Conservation (phyloP, 1,140 invertebrate species). For the Gryllus bimaculatus region DNA sequence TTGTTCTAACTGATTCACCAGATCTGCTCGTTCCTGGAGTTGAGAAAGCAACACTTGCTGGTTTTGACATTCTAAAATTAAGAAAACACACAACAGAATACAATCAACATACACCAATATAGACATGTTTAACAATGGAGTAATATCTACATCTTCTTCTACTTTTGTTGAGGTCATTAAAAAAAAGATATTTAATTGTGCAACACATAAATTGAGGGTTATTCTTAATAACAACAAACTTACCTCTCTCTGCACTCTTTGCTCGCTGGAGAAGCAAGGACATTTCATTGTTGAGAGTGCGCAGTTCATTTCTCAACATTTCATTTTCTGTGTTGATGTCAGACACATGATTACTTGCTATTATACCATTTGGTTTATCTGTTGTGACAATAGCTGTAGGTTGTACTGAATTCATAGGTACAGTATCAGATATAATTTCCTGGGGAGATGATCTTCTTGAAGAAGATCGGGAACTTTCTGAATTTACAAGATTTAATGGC, state of each 20-base stretch:
- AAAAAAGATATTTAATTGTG: too few species aligned
- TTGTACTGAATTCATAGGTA: not conserved
- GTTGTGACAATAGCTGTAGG: not conserved
- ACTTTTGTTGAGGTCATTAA: too few species aligned
- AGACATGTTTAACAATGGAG: not conserved
- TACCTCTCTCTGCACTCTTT: conserved; percentile 44
- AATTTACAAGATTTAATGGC: not conserved
- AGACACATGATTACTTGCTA: not conserved
- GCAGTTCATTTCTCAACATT: conserved; percentile 45
- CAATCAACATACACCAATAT: not conserved
- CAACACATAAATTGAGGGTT: not conserved
- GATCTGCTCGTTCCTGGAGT: not conserved
- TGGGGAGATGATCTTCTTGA: not conserved
- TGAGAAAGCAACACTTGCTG: not conserved
- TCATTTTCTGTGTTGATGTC: conserved; percentile 33
- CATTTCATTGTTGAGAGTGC: conserved; percentile 46
- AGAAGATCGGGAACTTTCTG: not conserved
- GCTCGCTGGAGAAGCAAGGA: conserved; percentile 40
- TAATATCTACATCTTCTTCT: too few species aligned
- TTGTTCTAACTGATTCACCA: not conserved
- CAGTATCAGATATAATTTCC: not conserved
- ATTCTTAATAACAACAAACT: conserved; percentile 6
- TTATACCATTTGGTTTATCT: not conserved
- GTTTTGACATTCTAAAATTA: not conserved
- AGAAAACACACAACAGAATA: not conserved